Percentiles rank a stretch among this genome's conserved stretches.
phyloP scores from a whole-genome alignment of 1,140 invertebrate species.

The Hestina assimilis region DNA sequence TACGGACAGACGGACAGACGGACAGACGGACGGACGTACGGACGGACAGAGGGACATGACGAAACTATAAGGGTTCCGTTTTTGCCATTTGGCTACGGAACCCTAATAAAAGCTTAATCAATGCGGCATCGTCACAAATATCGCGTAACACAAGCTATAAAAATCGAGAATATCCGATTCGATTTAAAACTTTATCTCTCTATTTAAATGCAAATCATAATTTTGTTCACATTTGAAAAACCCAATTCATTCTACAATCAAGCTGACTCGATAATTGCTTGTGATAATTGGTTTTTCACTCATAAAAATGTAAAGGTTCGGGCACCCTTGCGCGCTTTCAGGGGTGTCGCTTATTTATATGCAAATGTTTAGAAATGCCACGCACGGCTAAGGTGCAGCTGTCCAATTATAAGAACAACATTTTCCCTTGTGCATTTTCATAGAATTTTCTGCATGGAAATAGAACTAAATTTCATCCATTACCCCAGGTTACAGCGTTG shows the following conservation, averaged over 20 bases:
- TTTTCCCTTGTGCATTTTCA: slow-evolving; percentile 67
- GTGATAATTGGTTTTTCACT: slow-evolving; percentile 69
- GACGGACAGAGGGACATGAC: no score
- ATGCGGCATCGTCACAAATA: no score
- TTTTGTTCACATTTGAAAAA: slow-evolving; percentile 43
- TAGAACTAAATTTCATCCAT: slow-evolving; percentile 43
- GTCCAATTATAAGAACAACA: slow-evolving; percentile 68
- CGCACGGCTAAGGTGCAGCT: slow-evolving; percentile 64
- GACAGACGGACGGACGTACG: no score
- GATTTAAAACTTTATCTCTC: no score
- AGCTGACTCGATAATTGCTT: slow-evolving; percentile 68
- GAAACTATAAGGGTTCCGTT: no score
- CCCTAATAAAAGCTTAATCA: no score
- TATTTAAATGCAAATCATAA: slow-evolving; percentile 36
- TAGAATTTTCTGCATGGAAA: slow-evolving; percentile 63
- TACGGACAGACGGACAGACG: no score
- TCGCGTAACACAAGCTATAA: no score
- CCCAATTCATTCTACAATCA: slow-evolving; percentile 46
- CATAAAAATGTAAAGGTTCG: slow-evolving; percentile 66
- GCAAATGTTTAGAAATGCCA: slow-evolving; percentile 61
- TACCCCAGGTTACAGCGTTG: slow-evolving; percentile 41
- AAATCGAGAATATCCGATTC: no score
- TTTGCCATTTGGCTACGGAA: no score
- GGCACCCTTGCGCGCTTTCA: slow-evolving; percentile 48
- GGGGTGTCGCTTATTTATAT: slow-evolving; percentile 69